Percentiles rank a stretch among this genome's conserved stretches.
Evolutionary conservation across 37 sponge, comb jelly and placozoan genomes (phyloP).

Genomic region (Mnemiopsis leidyi): DNA sequence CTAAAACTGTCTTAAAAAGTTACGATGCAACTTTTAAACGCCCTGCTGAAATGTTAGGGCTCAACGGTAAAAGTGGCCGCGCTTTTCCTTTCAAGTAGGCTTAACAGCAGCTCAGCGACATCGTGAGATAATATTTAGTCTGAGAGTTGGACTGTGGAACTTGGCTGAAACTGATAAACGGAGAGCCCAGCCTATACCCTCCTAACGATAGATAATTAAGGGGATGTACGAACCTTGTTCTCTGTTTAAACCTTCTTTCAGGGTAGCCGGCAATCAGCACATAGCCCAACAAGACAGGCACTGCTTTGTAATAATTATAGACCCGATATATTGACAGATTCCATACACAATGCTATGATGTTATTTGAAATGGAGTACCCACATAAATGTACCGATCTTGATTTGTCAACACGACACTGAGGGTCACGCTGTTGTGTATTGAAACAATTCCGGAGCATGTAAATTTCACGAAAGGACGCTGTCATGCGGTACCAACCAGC

Average conservation of each 20-base stretch:
- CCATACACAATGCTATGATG: background rate
- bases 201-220: background rate
- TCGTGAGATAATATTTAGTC: no score
- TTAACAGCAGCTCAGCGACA: no score
- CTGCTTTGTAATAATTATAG: background rate
- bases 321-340: no score
- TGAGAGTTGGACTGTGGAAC: no score
- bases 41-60: background rate
- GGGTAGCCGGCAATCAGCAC: background rate
- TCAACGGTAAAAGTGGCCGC: background rate
- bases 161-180: no score
- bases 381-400: background rate
- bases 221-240: background rate
- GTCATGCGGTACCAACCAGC: background rate
- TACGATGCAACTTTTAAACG: no score
- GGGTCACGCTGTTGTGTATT: background rate
- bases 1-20: background rate
- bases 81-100: background rate
- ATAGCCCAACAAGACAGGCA: background rate
- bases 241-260: background rate
- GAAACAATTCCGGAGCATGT: background rate
- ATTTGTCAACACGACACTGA: background rate
- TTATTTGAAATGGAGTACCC: background rate
- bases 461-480: background rate
- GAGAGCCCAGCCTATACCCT: background rate